A percentile compares a stretch with the other conserved stretches of the same genome.
These are phyloP conservation scores for Zele albiditarsus DNA, from an alignment of 2,888 invertebrate species.

Conservation along the genomic window DNA sequence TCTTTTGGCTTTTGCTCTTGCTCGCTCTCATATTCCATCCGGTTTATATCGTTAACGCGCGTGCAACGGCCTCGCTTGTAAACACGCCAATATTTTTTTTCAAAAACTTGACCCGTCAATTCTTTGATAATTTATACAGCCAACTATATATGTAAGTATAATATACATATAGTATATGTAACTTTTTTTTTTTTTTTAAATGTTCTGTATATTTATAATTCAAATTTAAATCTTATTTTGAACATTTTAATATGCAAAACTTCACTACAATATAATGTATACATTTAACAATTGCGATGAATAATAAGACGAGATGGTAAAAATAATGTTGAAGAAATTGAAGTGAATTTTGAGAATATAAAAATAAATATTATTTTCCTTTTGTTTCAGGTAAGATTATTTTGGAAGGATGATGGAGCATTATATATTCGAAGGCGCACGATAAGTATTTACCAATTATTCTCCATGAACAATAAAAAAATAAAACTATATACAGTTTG, in stretches of 20 bases:
- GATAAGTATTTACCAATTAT: no score
- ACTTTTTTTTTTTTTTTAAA: not conserved
- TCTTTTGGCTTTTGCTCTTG: conserved; percentile 27
- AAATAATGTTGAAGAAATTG: not conserved
- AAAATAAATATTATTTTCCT: no score
- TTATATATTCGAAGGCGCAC: no score
- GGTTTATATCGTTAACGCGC: conserved; percentile 14
- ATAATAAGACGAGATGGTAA: not conserved
- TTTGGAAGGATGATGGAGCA: no score
- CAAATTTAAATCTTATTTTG: conserved; percentile 12
- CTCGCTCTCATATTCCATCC: conserved; percentile 34
- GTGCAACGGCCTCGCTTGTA: conserved; percentile 34
- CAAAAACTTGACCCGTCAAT: conserved; percentile 14
- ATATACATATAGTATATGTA: not conserved
- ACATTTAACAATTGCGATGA: not conserved
- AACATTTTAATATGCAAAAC: not conserved
- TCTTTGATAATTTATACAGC: not conserved
- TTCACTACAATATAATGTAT: not conserved
- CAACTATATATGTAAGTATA: not conserved
- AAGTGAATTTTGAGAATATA: not conserved
- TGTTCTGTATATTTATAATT: not conserved
- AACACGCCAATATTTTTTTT: conserved; percentile 19
- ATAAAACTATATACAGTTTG: no score
- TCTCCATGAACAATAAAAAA: no score
- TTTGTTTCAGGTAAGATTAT: no score